Evolutionary conservation across 2,113 vertebrate species (phyloP).

Genomic region (Melanerpes aurifrons): DNA sequence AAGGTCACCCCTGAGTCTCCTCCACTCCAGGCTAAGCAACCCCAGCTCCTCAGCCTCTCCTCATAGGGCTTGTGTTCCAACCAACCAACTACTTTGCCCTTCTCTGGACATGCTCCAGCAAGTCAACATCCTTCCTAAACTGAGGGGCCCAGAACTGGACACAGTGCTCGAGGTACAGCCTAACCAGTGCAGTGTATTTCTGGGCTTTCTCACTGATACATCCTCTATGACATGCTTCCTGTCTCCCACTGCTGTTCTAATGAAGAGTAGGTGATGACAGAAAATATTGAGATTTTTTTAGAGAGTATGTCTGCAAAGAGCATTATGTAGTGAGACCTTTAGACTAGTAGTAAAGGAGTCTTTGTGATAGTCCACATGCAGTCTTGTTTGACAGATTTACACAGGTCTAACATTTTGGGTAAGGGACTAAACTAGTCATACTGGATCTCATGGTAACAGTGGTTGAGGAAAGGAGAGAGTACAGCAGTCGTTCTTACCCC

Average conservation of each 20-base stretch:
- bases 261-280: neutral
- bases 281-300: neutral
- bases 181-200: neutral
- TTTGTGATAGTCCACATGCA: neutral
- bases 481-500: neutral
- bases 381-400: neutral
- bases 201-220: neutral
- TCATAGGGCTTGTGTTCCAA: too few species aligned
- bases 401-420: neutral
- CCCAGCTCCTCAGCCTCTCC: too few species aligned
- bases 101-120: too few species aligned
- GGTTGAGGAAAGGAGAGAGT: neutral
- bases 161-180: too few species aligned
- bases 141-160: too few species aligned
- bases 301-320: neutral
- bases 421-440: neutral
- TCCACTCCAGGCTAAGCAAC: too few species aligned
- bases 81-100: too few species aligned
- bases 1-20: too few species aligned
- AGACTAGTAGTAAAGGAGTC: neutral
- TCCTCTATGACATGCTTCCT: neutral
- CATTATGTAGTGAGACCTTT: fast-evolving
- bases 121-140: too few species aligned
- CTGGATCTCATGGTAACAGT: neutral
- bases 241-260: neutral